A percentile compares a stretch with the other conserved stretches of the same genome.
Conservation (phyloP, 2,797 vertebrate genomes). For the Myotis planiceps region DNA sequence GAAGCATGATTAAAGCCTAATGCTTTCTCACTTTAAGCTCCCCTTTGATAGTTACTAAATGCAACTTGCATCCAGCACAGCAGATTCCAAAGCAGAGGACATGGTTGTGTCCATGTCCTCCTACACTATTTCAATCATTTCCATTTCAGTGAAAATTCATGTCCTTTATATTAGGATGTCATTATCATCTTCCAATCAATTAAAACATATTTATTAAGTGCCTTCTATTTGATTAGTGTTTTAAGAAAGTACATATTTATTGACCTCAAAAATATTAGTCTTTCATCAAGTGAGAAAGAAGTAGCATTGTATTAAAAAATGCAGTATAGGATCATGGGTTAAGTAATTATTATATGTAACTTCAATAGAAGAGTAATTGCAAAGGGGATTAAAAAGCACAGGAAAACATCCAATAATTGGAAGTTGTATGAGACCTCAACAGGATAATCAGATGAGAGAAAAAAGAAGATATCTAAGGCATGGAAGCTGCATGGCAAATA, state of each 20-base stretch:
- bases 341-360: neutral
- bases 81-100: neutral
- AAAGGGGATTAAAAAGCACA: neutral
- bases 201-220: neutral
- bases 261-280: neutral
- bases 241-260: neutral
- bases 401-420: neutral
- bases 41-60: neutral
- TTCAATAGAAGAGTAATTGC: neutral
- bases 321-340: neutral
- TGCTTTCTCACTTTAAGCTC: neutral
- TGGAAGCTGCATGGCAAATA: neutral
- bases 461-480: neutral
- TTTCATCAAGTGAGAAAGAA: neutral
- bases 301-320: neutral
- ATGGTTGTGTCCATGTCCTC: too few relatives aligned
- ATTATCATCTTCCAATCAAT: neutral
- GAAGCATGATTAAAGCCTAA: neutral
- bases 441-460: neutral
- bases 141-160: neutral
- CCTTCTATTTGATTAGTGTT: neutral
- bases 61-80: neutral
- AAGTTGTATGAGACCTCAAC: neutral
- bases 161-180: neutral
- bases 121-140: neutral